Evolutionary conservation across 2,797 vertebrate species (phyloP).

Genomic region (Acanthornis magna): DNA sequence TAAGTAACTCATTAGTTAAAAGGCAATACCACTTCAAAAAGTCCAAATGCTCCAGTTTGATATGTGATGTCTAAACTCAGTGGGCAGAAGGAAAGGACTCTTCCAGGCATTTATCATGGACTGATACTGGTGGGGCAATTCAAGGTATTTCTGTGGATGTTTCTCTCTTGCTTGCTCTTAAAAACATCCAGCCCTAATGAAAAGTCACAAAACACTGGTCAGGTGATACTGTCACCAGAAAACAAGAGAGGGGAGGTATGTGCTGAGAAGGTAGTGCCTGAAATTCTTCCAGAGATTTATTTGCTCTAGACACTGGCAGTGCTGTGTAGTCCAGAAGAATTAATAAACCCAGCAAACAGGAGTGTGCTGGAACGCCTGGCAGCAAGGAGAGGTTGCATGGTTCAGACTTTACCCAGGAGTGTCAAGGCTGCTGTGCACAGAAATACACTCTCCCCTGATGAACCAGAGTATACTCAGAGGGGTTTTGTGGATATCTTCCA

Average conservation of each 20-base stretch:
- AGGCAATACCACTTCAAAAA: neutral
- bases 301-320: neutral
- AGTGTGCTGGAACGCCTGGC: neutral
- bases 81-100: neutral
- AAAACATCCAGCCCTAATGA: neutral
- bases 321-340: neutral
- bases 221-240: neutral
- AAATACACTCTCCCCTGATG: neutral
- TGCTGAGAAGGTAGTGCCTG: neutral
- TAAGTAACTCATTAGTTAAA: neutral
- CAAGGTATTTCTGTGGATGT: neutral
- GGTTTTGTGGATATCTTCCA: neutral
- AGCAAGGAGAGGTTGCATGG: neutral
- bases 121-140: neutral
- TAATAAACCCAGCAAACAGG: neutral
- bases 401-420: neutral
- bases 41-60: neutral
- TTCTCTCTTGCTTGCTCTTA: neutral
- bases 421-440: neutral
- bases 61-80: neutral
- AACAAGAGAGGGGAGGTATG: neutral
- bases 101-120: neutral
- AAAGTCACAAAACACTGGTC: neutral
- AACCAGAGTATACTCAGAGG: neutral
- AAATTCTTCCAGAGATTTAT: neutral